Conservation (phyloP, 2,797 vertebrate species). For the Phrynocephalus guinanensis region DNA sequence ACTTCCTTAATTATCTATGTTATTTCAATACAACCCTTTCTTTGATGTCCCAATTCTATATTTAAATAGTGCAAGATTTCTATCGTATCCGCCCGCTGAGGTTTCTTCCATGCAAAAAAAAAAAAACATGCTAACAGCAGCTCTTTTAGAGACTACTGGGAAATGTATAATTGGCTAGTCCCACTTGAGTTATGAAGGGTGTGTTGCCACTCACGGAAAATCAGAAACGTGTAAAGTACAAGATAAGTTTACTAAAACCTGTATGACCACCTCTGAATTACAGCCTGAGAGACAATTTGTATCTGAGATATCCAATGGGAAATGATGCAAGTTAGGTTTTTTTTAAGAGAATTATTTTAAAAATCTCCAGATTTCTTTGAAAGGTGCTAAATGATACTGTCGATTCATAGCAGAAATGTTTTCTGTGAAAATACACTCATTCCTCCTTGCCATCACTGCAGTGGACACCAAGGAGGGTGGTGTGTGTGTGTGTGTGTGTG, state of each 20-base stretch:
- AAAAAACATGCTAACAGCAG: constrained; percentile 91
- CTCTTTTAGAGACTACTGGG: constrained; percentile 92
- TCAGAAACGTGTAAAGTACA: constrained; percentile 81
- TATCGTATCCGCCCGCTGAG: constrained; percentile 91
- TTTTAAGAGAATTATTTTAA: constrained; percentile 47
- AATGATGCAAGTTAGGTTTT: constrained; percentile 72
- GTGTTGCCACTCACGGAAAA: constrained; percentile 84
- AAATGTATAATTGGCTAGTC: constrained; percentile 92
- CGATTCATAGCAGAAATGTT: constrained; percentile 77
- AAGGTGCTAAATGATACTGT: constrained; percentile 74
- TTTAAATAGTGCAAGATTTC: constrained; percentile 98
- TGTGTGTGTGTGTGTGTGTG: too few relatives aligned
- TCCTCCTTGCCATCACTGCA: constrained; percentile 25
- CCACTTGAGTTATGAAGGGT: constrained; percentile 87
- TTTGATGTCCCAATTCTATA: constrained; percentile 99
- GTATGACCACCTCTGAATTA: constrained; percentile 77
- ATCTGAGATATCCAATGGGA: constrained; percentile 72
- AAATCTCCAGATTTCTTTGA: constrained; percentile 74
- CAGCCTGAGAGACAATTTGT: constrained; percentile 78
- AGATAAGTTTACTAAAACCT: constrained; percentile 82
- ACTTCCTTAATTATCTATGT: constrained; percentile 99
- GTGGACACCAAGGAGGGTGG: neutral
- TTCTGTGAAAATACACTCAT: constrained; percentile 65
- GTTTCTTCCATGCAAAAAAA: constrained; percentile 93
- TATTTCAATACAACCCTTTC: constrained; percentile 96